A percentile compares a stretch with the other conserved stretches of the same genome.
These are phyloP conservation scores for Myotis lucifugus DNA, from an alignment of 2,113 vertebrate genomes.

Conservation along the genomic window DNA sequence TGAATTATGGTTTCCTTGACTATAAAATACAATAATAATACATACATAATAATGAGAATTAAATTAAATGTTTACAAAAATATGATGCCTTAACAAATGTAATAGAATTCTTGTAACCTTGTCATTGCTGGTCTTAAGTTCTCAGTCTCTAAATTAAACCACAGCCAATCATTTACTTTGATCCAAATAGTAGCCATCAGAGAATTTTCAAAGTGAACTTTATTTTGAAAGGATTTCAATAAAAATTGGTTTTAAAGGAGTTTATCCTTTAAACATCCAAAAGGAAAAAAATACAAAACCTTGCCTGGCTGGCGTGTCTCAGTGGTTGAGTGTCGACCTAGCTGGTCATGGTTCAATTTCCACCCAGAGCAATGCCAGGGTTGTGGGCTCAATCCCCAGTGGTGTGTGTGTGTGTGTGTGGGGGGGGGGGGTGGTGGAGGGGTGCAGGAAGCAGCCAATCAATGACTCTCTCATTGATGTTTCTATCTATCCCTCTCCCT, in stretches of 20 bases:
- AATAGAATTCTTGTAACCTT: not conserved
- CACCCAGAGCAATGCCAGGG: no score
- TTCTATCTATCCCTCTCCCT: no score
- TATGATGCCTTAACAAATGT: not conserved
- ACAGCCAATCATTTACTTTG: not conserved
- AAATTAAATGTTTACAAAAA: not conserved
- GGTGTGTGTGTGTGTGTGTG: no score
- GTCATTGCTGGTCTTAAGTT: not conserved
- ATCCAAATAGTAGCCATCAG: not conserved
- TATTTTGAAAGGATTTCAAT: not conserved
- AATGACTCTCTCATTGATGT: no score
- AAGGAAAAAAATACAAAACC: not conserved
- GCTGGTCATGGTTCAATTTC: no score
- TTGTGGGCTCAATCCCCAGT: no score
- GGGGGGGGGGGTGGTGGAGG: no score
- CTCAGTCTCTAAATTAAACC: not conserved
- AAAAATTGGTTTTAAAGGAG: not conserved
- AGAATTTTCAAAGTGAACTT: not conserved
- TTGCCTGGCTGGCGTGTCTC: no score
- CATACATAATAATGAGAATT: not conserved
- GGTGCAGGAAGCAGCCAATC: no score
- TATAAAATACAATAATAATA: not conserved
- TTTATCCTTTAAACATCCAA: not conserved
- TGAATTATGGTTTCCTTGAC: not conserved
- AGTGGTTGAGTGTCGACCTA: no score